Evolutionary conservation across 2,113 vertebrate species (phyloP), one percentile per base, ranked within the genome.

Genomic region (Saccopteryx leptura): DNA sequence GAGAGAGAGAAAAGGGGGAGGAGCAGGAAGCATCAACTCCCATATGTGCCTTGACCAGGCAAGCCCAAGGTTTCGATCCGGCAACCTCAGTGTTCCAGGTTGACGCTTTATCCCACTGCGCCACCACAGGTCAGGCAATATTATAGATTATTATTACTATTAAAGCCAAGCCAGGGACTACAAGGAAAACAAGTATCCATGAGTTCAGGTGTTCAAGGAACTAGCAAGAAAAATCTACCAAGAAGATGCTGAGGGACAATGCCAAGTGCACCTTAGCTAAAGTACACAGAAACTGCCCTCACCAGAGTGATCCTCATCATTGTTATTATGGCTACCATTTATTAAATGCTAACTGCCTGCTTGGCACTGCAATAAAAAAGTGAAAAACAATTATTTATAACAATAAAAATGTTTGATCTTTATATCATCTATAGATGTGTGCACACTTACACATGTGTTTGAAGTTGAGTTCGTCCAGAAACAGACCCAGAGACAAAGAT

Each of bases 131-230:
- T n/a, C n/a, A n/a, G n/a, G n/a, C n/a, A n/a, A 69, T 10, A 4
- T 50, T 89, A 76, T 56, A 18, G 13, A 28, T 80, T 84, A 21
- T 60, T 63, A 65, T 56, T 52, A 63, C 48, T 78, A 31, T 54
- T 48, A 92, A 78, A 68, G 31, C 28, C 81, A 93, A 23, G 66
- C 39, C 50, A 79, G 23, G 72, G 50, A 2, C 61, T 87, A 17
- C 39, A 92, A 92, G 66, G 65, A n/a, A 75, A 92, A 52, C n/a
- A 72, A 31, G 12, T 86, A 54, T 65, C 68, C 31, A 39, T 80
- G 84, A 63, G 71, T 65, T 65, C 31, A 75, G n/a, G 10, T 68
- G 18, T 80, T 89, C 28, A 63, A 89, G 61, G 23, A 90, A 78
- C 19, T 81, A 89, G 23, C 46, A 58, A 80, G 72, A 79, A 63